Evolutionary conservation across 2,113 vertebrate species (phyloP), one percentile per base, ranked within the genome.

Genomic region (Tricholaema leucomelas): DNA sequence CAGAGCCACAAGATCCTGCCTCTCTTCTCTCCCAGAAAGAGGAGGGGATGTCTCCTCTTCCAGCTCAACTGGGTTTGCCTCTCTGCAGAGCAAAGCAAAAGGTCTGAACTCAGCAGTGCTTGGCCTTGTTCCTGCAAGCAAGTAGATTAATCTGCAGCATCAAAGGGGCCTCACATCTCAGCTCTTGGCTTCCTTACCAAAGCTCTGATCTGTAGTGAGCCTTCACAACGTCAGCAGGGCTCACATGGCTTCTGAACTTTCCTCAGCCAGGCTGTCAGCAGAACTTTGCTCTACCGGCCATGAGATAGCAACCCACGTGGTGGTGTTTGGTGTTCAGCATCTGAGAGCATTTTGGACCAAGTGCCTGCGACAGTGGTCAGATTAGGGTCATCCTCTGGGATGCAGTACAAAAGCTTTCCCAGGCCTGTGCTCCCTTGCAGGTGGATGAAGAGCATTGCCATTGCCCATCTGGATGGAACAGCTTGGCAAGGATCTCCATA

Each of bases 301-400:
- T 0, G 5, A 20, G 30, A n/a, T 44, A 69, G 36, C 2, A 12
- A 14, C 6, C 11, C 1, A 1, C 5, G 4, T 6, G 4, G 42
- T 0, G 0, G 15, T 4, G 35, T 55, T 59, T 25, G 50, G 60
- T 21, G 44, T 21, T 6, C 1, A 15, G 59, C 25, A 7, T 12
- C 31, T 1, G 5, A 4, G 9, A 33, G 3, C 3, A 0, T 9
- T 38, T 40, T 30, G 3, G 50, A 10, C 15, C 6, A 3, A 48
- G 15, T 0, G 3, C 7, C 56, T 48, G 36, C 18, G 20, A 33
- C 2, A 1, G 2, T 0, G 1, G 15, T 74, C 7, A 81, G 67
- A 71, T 52, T 74, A 91, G 87, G 85, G 24, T 59, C 71, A 9
- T 3, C 24, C 30, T 48, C 60, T 7, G 24, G 28, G 50, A 44